phyloP scores from a whole-genome alignment of 1,140 invertebrate genomes.

The Lucilia sericata region DNA sequence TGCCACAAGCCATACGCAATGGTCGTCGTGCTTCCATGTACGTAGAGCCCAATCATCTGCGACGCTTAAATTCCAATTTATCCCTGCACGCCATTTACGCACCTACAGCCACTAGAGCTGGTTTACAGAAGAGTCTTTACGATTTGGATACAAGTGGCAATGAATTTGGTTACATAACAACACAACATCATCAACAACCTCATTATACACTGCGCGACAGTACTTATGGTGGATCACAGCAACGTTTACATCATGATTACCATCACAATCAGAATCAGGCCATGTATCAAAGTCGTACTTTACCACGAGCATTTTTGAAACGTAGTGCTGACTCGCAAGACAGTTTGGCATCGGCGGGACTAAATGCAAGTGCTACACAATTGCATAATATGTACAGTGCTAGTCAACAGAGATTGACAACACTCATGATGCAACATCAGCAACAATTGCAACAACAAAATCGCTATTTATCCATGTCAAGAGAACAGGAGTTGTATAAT shows the following conservation, averaged over 20 bases:
- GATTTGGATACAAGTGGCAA: conserved; percentile 47
- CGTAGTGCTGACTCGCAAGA: conserved; percentile 54
- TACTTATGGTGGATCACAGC: conserved; percentile 48
- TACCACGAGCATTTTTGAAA: conserved; percentile 62
- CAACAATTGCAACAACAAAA: conserved; percentile 51
- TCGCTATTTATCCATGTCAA: conserved; percentile 50
- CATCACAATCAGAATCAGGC: conserved; percentile 28
- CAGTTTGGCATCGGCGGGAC: conserved; percentile 51
- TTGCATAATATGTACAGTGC: conserved; percentile 51
- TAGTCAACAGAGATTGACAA: conserved; percentile 53
- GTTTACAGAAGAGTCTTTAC: conserved; percentile 47
- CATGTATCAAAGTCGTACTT: conserved; percentile 58
- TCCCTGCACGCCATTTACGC: conserved; percentile 56
- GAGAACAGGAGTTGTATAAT: conserved; percentile 46
- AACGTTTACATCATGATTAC: conserved; percentile 50
- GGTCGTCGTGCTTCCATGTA: conserved; percentile 54
- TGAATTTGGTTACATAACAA: conserved; percentile 27
- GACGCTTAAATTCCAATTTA: conserved; percentile 60
- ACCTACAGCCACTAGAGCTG: conserved; percentile 23
- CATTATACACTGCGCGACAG: conserved; percentile 1
- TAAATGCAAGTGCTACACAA: conserved; percentile 49
- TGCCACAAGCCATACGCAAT: conserved; percentile 21
- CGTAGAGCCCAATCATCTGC: conserved; percentile 52
- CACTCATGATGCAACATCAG: conserved; percentile 51
- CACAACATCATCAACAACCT: conserved; percentile 13